Percentiles rank a stretch among this genome's conserved stretches.
Evolutionary conservation across 2,797 vertebrate genomes (phyloP).

Genomic region (Hylomyscus alleni): DNA sequence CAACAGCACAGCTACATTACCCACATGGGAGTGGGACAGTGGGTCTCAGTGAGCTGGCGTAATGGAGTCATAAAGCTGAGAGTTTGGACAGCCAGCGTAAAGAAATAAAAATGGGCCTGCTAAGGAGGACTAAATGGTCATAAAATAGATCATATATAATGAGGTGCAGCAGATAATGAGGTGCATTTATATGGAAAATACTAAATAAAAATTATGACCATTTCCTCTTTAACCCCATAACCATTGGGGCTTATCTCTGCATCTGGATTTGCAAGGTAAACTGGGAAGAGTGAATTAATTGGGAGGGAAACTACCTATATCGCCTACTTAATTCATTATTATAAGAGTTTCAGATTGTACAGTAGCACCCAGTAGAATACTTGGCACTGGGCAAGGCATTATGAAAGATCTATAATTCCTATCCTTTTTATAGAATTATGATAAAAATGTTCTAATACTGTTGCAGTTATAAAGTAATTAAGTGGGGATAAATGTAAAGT

Average conservation of each 20-base stretch:
- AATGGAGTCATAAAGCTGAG: conserved; percentile 76
- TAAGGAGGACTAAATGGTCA: conserved; percentile 74
- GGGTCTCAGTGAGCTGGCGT: conserved; percentile 36
- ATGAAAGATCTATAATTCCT: conserved; percentile 69
- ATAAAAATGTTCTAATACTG: conserved; percentile 57
- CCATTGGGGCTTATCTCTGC: conserved; percentile 71
- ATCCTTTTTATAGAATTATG: conserved; percentile 72
- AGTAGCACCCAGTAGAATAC: conserved; percentile 49
- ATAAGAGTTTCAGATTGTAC: conserved; percentile 32
- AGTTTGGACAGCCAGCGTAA: conserved; percentile 69
- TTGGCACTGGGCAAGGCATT: conserved; percentile 60
- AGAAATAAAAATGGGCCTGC: conserved; percentile 74
- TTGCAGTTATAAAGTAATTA: conserved; percentile 77
- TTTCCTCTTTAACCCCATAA: conserved; percentile 79
- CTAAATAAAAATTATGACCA: conserved; percentile 83
- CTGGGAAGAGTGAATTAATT: conserved; percentile 67
- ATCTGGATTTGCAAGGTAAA: conserved; percentile 76
- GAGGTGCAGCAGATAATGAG: conserved; percentile 82
- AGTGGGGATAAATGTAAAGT: conserved; percentile 66
- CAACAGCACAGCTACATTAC: conserved; percentile 36
- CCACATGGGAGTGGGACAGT: conserved; percentile 34
- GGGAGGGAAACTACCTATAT: conserved; percentile 54
- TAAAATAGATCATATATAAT: conserved; percentile 84
- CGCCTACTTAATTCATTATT: conserved; percentile 61
- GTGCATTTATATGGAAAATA: conserved; percentile 80